Evolutionary conservation across 1,140 invertebrate genomes (phyloP), one percentile per base, ranked within the genome.

Genomic region (Macrostomum lignano): DNA sequence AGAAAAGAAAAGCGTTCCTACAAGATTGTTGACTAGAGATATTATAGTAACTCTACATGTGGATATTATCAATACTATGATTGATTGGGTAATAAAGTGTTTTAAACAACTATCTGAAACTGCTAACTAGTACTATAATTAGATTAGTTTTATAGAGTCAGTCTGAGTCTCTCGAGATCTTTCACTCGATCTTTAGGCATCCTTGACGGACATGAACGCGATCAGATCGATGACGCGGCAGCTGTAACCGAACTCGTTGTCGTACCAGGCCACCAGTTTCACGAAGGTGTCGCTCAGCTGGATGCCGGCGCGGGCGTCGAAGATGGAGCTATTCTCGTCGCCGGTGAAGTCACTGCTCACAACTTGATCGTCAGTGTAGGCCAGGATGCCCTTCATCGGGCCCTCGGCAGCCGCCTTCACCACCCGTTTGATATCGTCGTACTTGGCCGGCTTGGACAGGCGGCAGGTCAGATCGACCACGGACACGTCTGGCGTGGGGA

Each of bases 231-330:
- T 66, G 32, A 91, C 77, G 53, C 81, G 68, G 63, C 66, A 66
- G 26, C 78, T 78, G 59, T 93, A 94, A 22, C 81, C 82, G 50
- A 63, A 88, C 52, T 93, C 84, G 58, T 93, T 94, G 61, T 93
- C 84, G 51, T 91, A 91, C 66, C 66, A 60, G 17, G 55, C 47
- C 9, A 60, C 46, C 7, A 60, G 46, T 40, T 60, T 58, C 14
- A 57, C 52, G 42, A 60, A 60, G 39, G 43, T 53, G 21, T 48
- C 39, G 26, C 46, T 52, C 1, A 60, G 42, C 25, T 46, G 64
- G 51, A 96, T 91, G 40, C 81, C 79, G 46, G 88, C 84, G 40
- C 71, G 68, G 25, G 82, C 77, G 59, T 94, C 84, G 50, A 93
- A 93, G 48, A 88, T 76, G 19, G 73, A 79, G 6, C 76, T 81